Percentiles rank a stretch among this genome's conserved stretches.
These are phyloP conservation scores for Oophaga pumilio DNA, from an alignment of 2,113 vertebrate genomes.

Conservation along the genomic window DNA sequence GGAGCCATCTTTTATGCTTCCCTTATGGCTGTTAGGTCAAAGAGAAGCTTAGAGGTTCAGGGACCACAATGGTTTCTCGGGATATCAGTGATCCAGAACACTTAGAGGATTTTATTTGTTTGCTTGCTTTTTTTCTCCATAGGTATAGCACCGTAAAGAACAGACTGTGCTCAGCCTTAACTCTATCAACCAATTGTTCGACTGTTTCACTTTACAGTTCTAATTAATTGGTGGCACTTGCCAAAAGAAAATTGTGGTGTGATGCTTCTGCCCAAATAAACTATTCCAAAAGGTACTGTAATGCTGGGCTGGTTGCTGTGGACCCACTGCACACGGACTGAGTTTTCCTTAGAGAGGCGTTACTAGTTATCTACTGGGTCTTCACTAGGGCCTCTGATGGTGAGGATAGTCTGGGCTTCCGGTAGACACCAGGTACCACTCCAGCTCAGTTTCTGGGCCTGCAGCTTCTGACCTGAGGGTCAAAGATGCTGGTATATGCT, in stretches of 20 bases:
- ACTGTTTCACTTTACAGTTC: neutral
- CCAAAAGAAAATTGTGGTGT: neutral
- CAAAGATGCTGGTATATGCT: too few species aligned
- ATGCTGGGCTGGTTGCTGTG: too few species aligned
- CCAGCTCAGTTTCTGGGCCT: too few species aligned
- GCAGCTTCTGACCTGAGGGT: too few species aligned
- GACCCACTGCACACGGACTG: too few species aligned
- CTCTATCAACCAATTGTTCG: neutral
- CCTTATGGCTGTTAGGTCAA: constrained; percentile 18
- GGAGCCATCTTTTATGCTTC: constrained; percentile 29
- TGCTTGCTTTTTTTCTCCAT: neutral
- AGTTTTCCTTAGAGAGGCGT: too few species aligned
- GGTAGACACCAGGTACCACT: too few species aligned
- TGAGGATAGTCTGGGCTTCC: too few species aligned
- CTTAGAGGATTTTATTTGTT: constrained; percentile 18
- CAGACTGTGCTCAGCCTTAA: neutral
- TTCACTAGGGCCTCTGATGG: too few species aligned
- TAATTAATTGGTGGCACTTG: neutral
- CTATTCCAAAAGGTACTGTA: constrained; percentile 17
- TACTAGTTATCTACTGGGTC: too few species aligned
- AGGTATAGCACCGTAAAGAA: neutral
- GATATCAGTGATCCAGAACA: constrained; percentile 20
- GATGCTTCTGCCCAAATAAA: constrained; percentile 14
- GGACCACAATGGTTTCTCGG: constrained; percentile 28
- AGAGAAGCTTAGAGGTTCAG: constrained; percentile 41